phyloP scores from a whole-genome alignment of 1,140 invertebrate species.

The Megathymus violae region DNA sequence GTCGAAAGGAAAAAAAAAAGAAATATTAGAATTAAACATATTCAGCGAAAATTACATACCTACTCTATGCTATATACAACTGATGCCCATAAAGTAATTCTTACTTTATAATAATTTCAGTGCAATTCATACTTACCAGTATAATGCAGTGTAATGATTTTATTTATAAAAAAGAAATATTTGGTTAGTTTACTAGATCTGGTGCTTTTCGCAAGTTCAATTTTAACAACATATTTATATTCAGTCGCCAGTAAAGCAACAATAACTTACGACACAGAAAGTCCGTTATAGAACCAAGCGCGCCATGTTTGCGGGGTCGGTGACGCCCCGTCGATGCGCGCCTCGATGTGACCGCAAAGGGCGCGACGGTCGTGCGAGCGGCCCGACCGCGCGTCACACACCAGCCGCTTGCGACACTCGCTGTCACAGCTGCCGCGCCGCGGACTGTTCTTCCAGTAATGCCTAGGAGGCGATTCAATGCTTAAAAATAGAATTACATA shows the following conservation, averaged over 20 bases:
- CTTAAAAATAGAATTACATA: not conserved
- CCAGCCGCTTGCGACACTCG: constrained; percentile 92
- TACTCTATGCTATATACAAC: no score
- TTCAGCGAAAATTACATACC: no score
- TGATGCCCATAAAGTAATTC: no score
- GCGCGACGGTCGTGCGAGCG: constrained; percentile 93
- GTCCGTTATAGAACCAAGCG: constrained; percentile 93
- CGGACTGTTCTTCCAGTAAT: constrained; percentile 95
- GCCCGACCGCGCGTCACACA: constrained; percentile 93
- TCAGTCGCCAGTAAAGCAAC: no score
- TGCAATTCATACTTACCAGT: not conserved
- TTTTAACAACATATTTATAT: no score
- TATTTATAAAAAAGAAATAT: no score
- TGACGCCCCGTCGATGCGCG: constrained; percentile 88
- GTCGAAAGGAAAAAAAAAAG: constrained; percentile 46
- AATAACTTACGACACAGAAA: constrained; percentile 92
- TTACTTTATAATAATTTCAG: no score
- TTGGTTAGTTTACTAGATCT: no score
- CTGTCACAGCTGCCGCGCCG: constrained; percentile 90
- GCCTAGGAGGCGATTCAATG: constrained; percentile 79
- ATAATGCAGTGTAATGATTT: not conserved
- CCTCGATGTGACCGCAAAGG: constrained; percentile 91
- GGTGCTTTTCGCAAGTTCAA: no score
- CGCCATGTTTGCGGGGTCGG: constrained; percentile 90
- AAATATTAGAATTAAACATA: constrained; percentile 1